A percentile compares a stretch with the other conserved stretches of the same genome.
These are phyloP conservation scores for Reinhardtius hippoglossoides DNA, from an alignment of 2,113 vertebrate genomes.

Conservation along the genomic window DNA sequence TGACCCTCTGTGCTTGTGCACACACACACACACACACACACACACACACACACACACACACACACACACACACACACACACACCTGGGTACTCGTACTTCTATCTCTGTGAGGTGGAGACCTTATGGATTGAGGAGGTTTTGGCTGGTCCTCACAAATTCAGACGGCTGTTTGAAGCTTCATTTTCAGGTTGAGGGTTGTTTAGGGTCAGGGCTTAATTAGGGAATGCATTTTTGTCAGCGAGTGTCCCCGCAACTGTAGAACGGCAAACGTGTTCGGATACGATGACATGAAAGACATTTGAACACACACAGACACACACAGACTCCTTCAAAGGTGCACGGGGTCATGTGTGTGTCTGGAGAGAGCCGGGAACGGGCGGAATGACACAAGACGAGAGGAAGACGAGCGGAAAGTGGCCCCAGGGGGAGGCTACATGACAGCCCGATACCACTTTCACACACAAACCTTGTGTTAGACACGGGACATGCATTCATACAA, in stretches of 20 bases:
- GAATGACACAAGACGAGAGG: slow-evolving; percentile 36
- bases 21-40: not conserved
- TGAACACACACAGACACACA: not conserved
- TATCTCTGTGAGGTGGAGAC: not conserved
- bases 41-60: not conserved
- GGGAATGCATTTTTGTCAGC: not conserved
- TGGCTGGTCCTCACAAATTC: not conserved
- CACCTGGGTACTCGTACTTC: not conserved
- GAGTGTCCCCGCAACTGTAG: not conserved
- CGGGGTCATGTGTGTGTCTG: slow-evolving; percentile 36
- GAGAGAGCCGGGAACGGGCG: slow-evolving; percentile 23
- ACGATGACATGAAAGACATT: slow-evolving; percentile 35
- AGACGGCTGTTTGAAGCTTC: not conserved
- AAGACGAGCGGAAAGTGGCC: slow-evolving; percentile 48
- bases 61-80: not conserved
- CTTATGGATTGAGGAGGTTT: not conserved
- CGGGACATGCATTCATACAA: slow-evolving; percentile 9
- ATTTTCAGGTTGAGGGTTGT: not conserved
- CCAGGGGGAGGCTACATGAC: slow-evolving; percentile 8
- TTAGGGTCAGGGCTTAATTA: not conserved
- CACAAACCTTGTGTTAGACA: slow-evolving; percentile 12
- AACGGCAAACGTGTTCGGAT: slow-evolving; percentile 1
- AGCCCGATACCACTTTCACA: slow-evolving; percentile 12
- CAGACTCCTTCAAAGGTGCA: slow-evolving; percentile 24
- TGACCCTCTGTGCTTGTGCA: not conserved